phyloP scores from a whole-genome alignment of 2,797 vertebrate genomes.

The Bradypodion pumilum region DNA sequence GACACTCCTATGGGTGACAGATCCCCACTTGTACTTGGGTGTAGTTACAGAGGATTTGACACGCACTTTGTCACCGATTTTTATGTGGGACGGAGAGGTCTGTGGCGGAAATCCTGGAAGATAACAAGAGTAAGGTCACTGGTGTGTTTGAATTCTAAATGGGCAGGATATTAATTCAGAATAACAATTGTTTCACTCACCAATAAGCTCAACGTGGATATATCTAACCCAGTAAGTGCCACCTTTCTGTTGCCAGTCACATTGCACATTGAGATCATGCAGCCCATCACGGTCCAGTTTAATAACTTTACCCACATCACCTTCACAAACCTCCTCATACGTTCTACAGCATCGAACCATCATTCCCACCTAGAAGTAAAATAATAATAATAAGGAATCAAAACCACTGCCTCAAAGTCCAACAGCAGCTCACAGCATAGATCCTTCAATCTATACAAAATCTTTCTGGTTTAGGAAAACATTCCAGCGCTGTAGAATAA shows the following conservation, averaged over 20 bases:
- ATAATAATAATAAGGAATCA: constrained; percentile 8
- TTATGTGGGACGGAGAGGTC: constrained; percentile 96
- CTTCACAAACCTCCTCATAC: constrained; percentile 97
- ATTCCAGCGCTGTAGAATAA: neutral
- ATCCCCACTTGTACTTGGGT: constrained; percentile 99
- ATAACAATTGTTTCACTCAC: constrained; percentile 71
- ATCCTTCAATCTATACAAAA: neutral
- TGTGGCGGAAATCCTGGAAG: constrained; percentile 92
- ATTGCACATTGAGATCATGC: constrained; percentile 96
- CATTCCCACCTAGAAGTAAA: constrained; percentile 89
- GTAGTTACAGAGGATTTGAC: constrained; percentile 94
- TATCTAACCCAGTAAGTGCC: constrained; percentile 99
- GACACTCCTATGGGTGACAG: constrained; percentile 95
- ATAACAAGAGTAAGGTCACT: constrained; percentile 25
- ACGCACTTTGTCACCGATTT: constrained; percentile 98
- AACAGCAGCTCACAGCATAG: neutral
- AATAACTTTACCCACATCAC: constrained; percentile 96
- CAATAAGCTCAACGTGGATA: constrained; percentile 94
- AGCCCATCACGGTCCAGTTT: constrained; percentile 96
- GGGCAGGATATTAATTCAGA: neutral
- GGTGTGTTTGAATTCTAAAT: neutral
- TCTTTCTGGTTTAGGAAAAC: neutral
- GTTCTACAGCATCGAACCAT: constrained; percentile 98
- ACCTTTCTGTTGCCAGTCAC: constrained; percentile 98
- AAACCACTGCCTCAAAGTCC: neutral